Percentiles rank a stretch among this genome's conserved stretches.
Conservation (phyloP, 2,113 vertebrate species). For the Egretta garzetta region DNA sequence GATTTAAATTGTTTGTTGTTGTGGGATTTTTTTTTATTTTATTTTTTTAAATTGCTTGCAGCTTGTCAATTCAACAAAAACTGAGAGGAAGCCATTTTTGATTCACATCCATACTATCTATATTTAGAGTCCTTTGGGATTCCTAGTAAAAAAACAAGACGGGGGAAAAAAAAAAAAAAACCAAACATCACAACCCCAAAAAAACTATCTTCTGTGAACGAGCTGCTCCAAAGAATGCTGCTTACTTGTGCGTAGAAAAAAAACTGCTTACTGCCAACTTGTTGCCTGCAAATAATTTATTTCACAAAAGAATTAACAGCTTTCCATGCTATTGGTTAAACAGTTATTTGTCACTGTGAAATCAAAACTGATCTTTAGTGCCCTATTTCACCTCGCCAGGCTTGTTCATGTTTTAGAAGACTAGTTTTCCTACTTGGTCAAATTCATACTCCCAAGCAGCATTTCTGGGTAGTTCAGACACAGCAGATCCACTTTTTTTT, state of each 20-base stretch:
- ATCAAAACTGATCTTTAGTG: background rate
- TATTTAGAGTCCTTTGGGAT: background rate
- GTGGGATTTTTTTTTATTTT: too few relatives aligned
- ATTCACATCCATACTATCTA: background rate
- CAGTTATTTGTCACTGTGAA: background rate
- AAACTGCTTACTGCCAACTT: background rate
- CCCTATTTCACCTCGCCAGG: background rate
- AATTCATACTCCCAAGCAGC: background rate
- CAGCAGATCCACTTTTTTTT: too few relatives aligned
- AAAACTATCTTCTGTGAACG: background rate
- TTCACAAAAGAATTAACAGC: background rate
- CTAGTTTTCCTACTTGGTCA: background rate
- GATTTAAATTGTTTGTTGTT: background rate
- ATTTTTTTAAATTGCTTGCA: background rate
- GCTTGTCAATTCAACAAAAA: background rate
- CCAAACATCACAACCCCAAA: rapidly evolving
- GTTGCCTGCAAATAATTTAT: background rate
- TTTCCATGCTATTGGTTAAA: background rate
- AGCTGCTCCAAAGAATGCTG: background rate
- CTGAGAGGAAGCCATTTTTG: background rate
- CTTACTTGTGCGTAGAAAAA: background rate
- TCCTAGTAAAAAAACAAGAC: background rate
- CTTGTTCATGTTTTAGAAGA: background rate
- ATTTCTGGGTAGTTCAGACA: background rate
- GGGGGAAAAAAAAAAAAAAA: background rate